Evolutionary conservation across 2,113 vertebrate species (phyloP).

Genomic region (Myrmecobius fasciatus): DNA sequence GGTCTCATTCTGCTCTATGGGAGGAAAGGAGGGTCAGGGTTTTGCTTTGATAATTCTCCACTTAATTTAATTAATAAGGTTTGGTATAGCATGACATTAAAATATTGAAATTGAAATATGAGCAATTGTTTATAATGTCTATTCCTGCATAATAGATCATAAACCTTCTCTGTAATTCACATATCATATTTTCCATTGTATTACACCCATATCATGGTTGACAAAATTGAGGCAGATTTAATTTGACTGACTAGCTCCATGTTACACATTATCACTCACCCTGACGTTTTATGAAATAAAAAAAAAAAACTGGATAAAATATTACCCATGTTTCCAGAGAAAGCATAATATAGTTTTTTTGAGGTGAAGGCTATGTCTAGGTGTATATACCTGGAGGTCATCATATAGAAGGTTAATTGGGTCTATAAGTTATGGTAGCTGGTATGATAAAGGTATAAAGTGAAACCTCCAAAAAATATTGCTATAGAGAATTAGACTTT

Average conservation of each 20-base stretch:
- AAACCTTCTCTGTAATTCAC: background rate
- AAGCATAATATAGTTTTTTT: background rate
- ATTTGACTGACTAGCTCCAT: background rate
- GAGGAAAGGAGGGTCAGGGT: constrained; percentile 28
- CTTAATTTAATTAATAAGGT: constrained; percentile 40
- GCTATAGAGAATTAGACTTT: background rate
- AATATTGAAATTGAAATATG: constrained; percentile 3
- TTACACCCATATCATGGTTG: background rate
- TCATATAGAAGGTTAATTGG: background rate
- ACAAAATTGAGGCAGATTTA: background rate
- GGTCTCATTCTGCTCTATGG: constrained; percentile 39
- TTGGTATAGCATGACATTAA: constrained; percentile 24
- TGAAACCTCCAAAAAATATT: background rate
- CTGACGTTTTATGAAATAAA: background rate
- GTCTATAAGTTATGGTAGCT: background rate
- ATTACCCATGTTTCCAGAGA: background rate
- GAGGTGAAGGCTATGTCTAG: background rate
- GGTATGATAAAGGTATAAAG: background rate
- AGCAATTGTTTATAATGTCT: background rate
- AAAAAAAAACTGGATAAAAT: background rate
- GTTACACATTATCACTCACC: background rate
- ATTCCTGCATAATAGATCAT: constrained; percentile 5
- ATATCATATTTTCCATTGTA: background rate
- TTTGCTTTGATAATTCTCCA: constrained; percentile 3
- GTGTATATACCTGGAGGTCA: background rate